Conservation (phyloP, 2,113 vertebrate species). For the Microtus ochrogaster region DNA sequence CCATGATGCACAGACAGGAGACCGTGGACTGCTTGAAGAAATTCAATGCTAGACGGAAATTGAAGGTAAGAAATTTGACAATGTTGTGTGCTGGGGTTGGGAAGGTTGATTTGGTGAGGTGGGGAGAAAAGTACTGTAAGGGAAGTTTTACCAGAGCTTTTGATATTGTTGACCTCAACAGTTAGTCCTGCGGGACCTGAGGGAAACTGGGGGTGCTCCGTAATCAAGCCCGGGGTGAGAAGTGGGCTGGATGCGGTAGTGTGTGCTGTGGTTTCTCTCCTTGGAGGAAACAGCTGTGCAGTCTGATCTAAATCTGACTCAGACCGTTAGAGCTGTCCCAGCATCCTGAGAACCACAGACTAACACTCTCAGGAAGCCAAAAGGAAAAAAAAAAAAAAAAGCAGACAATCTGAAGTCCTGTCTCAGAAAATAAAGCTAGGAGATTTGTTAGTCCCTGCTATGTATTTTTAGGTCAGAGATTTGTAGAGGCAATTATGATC, state of each 20-base stretch:
- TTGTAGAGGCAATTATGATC: slow-evolving; percentile 64
- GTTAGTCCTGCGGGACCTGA: neutral
- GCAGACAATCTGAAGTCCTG: neutral
- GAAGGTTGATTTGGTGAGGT: neutral
- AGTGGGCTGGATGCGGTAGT: neutral
- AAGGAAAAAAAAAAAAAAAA: neutral
- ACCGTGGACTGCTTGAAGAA: slow-evolving; percentile 99
- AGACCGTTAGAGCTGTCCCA: too few relatives aligned
- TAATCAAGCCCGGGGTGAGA: neutral
- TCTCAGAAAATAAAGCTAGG: rapidly evolving
- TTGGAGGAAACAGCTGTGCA: neutral
- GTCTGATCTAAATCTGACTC: neutral
- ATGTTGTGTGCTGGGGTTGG: neutral
- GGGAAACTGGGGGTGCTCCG: neutral
- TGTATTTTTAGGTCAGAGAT: slow-evolving; percentile 1
- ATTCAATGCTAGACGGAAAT: slow-evolving; percentile 97
- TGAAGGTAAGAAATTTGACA: slow-evolving; percentile 90
- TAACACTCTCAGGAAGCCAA: slow-evolving; percentile 15
- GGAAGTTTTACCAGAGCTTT: neutral
- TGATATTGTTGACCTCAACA: neutral
- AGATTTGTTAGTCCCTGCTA: neutral
- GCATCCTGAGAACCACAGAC: neutral
- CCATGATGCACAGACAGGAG: slow-evolving; percentile 99
- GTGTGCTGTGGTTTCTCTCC: neutral
- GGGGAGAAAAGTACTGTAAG: rapidly evolving